These are phyloP conservation scores for Hemicentrotus pulcherrimus DNA, from an alignment of 35 echinoderm and acorn worm genomes.

Conservation along the genomic window DNA sequence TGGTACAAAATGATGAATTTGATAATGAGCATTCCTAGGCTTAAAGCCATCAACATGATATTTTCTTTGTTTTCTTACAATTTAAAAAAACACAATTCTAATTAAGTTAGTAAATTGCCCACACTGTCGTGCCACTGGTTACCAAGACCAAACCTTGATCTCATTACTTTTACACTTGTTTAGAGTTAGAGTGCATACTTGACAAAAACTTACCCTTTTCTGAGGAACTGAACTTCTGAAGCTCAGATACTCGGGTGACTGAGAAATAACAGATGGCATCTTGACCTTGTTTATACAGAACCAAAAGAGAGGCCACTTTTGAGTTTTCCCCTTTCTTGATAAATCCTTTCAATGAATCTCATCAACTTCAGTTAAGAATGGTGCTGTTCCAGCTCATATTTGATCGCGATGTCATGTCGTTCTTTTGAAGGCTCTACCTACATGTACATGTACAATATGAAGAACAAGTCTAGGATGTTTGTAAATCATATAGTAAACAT, in stretches of 20 bases:
- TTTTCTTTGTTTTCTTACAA: no score
- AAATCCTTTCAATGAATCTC: not conserved
- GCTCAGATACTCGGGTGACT: conserved; percentile 82
- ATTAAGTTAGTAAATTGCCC: no score
- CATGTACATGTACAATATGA: no score
- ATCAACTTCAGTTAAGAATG: not conserved
- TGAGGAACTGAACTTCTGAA: conserved; percentile 79
- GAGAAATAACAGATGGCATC: conserved; percentile 62
- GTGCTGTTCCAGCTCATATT: not conserved
- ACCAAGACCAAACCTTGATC: no score
- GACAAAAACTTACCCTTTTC: conserved; percentile 58
- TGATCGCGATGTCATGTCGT: not conserved
- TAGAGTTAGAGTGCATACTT: not conserved
- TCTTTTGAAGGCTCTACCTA: not conserved
- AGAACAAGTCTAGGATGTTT: no score
- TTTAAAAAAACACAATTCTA: no score
- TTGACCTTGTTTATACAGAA: not conserved
- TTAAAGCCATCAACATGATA: no score
- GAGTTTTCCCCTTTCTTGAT: not conserved
- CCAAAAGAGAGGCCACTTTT: not conserved
- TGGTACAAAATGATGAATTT: no score
- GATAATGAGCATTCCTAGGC: no score
- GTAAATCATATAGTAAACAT: no score
- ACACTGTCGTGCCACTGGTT: no score
- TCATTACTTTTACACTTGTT: no score